Evolutionary conservation across 2,797 vertebrate species (phyloP).

Genomic region (Orestias chungarensis): DNA sequence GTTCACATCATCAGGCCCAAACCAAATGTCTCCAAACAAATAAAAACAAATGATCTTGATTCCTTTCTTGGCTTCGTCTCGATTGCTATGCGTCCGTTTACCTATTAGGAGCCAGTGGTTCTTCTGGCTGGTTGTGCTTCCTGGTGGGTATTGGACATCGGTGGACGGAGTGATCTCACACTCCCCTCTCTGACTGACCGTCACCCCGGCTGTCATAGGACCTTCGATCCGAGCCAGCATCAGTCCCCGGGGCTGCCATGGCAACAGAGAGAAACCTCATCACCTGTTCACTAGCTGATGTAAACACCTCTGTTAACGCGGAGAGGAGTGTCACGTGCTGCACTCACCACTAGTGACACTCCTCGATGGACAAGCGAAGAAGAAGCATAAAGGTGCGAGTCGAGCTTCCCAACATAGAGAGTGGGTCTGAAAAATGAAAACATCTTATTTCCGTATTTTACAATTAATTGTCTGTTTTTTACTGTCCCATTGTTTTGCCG

Average conservation of each 20-base stretch:
- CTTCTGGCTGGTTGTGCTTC: slow-evolving; percentile 81
- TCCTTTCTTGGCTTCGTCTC: too few relatives aligned
- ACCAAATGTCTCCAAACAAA: too few relatives aligned
- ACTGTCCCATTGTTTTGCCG: too few relatives aligned
- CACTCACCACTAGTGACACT: slow-evolving; percentile 91
- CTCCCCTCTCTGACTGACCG: slow-evolving; percentile 85
- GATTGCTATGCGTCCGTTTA: too few relatives aligned
- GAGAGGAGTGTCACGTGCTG: not conserved
- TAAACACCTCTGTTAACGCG: not conserved
- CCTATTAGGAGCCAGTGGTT: slow-evolving; percentile 97
- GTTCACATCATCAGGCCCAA: too few relatives aligned
- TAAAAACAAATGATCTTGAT: too few relatives aligned
- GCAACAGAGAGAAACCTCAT: slow-evolving; percentile 11
- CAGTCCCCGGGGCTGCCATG: slow-evolving; percentile 88
- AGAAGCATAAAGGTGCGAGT: slow-evolving; percentile 90
- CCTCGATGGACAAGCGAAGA: slow-evolving; percentile 90
- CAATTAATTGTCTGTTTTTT: too few relatives aligned
- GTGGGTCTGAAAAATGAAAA: slow-evolving; percentile 81
- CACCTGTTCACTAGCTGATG: not conserved
- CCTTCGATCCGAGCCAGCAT: slow-evolving; percentile 87
- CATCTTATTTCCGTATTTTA: not conserved
- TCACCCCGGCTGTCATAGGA: slow-evolving; percentile 89
- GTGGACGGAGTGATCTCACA: slow-evolving; percentile 91
- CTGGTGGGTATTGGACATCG: slow-evolving; percentile 88
- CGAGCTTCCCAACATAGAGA: slow-evolving; percentile 91